Evolutionary conservation across 1,140 invertebrate species (phyloP), one percentile per base, ranked within the genome.

Genomic region (Trichonephila inaurata): DNA sequence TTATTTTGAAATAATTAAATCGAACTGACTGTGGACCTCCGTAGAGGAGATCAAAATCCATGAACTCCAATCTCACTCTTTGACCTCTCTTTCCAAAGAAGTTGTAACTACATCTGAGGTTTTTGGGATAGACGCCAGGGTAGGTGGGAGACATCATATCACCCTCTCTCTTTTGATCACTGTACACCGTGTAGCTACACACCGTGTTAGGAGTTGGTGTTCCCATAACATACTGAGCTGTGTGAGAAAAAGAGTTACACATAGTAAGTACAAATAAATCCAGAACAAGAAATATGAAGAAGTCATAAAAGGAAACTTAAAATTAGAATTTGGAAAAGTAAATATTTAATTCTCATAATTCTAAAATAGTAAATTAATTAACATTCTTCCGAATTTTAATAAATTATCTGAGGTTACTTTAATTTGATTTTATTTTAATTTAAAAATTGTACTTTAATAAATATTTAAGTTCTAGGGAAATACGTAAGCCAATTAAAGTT

Each of bases 41-140:
- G 96, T 98, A 99, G 96, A 99, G 99, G 87, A 99, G 97, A 96
- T 99, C 99, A 96, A 99, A 99, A 96, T 99, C 99, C 95, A 98
- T 97, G 96, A 99, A 99, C 96, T 99, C 98, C 94, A 99, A 96
- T 94, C 98, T 97, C 95, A 99, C 98, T 95, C 99, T 97, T 96
- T 99, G 98, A 89, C 98, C 97, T 58, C 97, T 72, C n/a, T 97
- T 97, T 21, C 99, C 99, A 94, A 98, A 97, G 96, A 99, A 98
- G 96, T 98, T 66, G 96, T 99, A 99, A 96, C 97, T 97, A 96
- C 99, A 99, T 94, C 97, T 97, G 94, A 99, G 97, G 96, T 99
- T 98, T 96, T 99, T 99, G 92, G 99, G 99, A 96, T 99, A 99
- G 94, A 98, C 98, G 94, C 99, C 99, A 69, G 99, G 99, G 97